Conservation (phyloP, 2,113 vertebrate genomes). For the Pantherophis guttatus region DNA sequence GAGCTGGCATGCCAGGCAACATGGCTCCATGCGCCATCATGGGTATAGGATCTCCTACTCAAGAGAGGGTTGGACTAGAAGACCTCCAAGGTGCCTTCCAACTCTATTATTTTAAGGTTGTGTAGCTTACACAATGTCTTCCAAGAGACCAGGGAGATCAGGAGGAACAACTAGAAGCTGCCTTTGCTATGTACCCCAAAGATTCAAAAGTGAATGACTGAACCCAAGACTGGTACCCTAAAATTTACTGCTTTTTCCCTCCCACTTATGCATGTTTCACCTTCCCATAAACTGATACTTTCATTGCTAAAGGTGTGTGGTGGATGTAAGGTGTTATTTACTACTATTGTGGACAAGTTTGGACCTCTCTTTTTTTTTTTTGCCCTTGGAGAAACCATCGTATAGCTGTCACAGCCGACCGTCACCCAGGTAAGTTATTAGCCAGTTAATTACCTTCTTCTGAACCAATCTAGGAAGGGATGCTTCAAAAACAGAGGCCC, state of each 20-base stretch:
- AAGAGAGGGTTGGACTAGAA: neutral
- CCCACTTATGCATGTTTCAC: neutral
- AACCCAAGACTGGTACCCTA: neutral
- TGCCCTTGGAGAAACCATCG: slow-evolving; percentile 15
- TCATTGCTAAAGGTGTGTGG: neutral
- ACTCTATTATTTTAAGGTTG: neutral
- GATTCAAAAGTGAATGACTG: neutral
- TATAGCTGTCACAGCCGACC: slow-evolving; percentile 5
- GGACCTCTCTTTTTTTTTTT: neutral
- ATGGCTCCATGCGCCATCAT: no score
- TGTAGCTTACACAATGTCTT: neutral
- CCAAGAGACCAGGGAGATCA: neutral
- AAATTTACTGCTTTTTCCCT: neutral
- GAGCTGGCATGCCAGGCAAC: no score
- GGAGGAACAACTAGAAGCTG: neutral
- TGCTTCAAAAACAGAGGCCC: slow-evolving; percentile 25
- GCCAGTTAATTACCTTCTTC: slow-evolving; percentile 52
- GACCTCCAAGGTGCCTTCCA: neutral
- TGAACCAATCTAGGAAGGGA: neutral
- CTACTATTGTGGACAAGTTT: neutral
- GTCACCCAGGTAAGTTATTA: slow-evolving; percentile 47
- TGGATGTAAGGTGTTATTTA: neutral
- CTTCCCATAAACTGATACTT: neutral
- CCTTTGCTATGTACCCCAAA: neutral
- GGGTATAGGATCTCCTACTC: neutral